Conservation (phyloP, 2,797 vertebrate species). For the Rhynchonycteris naso region DNA sequence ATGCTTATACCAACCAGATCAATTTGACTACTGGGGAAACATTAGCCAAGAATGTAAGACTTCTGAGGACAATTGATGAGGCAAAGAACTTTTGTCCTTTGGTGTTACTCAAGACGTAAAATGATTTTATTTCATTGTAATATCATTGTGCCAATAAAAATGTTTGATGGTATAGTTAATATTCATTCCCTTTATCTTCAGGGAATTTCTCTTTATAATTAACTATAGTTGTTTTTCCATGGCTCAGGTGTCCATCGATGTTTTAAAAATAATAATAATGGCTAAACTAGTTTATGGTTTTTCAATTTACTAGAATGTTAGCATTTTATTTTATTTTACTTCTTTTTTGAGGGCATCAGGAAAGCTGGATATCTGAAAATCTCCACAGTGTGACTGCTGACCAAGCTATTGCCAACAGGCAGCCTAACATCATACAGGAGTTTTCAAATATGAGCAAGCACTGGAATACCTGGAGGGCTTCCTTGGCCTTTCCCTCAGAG, state of each 20-base stretch:
- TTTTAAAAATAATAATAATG: neutral
- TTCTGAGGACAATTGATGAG: neutral
- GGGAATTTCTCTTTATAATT: constrained; percentile 26
- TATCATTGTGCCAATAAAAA: neutral
- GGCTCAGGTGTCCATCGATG: too few relatives aligned
- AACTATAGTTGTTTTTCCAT: neutral
- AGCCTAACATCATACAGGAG: neutral
- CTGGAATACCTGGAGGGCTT: neutral
- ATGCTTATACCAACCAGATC: neutral
- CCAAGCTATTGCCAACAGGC: neutral
- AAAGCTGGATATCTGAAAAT: neutral
- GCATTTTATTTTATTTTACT: neutral
- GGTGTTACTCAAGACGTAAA: neutral
- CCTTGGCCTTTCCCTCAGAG: neutral
- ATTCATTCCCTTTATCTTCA: constrained; percentile 12
- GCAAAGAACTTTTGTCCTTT: neutral
- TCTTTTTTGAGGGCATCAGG: neutral
- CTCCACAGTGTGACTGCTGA: neutral
- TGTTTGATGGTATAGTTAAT: neutral
- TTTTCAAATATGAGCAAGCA: neutral
- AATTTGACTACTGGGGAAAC: neutral
- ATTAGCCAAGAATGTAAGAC: neutral
- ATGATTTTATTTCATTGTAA: neutral
- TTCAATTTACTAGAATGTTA: neutral
- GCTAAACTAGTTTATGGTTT: neutral